Percentiles rank a stretch among this genome's conserved stretches.
Evolutionary conservation across 2,797 vertebrate genomes (phyloP).

Genomic region (Pseudochirops cupreus): DNA sequence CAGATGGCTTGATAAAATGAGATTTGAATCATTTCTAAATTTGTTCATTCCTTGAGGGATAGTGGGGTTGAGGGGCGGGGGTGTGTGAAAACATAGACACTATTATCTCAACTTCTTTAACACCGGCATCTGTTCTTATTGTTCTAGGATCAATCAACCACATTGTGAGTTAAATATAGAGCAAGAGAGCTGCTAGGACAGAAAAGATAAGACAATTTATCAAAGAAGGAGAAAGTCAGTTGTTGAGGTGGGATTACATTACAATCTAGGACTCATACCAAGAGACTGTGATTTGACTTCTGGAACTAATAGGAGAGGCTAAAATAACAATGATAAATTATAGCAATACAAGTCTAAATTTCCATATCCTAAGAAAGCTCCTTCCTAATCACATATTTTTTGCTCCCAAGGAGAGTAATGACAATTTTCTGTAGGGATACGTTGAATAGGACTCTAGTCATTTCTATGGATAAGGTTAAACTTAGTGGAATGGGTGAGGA

Average conservation of each 20-base stretch:
- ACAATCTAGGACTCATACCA: conserved; percentile 80
- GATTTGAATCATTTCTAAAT: conserved; percentile 68
- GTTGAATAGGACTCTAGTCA: conserved; percentile 67
- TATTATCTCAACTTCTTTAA: conserved; percentile 20
- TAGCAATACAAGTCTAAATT: conserved; percentile 85
- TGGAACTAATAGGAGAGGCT: conserved; percentile 82
- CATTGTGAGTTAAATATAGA: conserved; percentile 69
- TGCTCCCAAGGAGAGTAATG: conserved; percentile 66
- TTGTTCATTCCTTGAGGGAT: conserved; percentile 65
- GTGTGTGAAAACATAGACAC: conserved; percentile 11
- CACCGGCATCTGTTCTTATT: conserved; percentile 48
- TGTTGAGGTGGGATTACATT: conserved; percentile 86
- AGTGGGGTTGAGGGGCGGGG: conserved; percentile 19
- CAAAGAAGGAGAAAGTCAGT: conserved; percentile 80
- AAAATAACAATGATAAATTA: conserved; percentile 86
- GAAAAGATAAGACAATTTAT: conserved; percentile 82
- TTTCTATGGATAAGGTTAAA: conserved; percentile 18
- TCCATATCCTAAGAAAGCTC: conserved; percentile 81
- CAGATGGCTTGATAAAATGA: conserved; percentile 43
- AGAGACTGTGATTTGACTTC: conserved; percentile 85
- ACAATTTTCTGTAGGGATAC: conserved; percentile 72
- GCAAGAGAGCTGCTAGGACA: conserved; percentile 81
- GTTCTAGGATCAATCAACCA: conserved; percentile 68
- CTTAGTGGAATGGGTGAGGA: conserved; percentile 38
- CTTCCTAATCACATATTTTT: conserved; percentile 79